Base-by-base conservation (phyloP, 2,113 vertebrate species). In the Entelurus aequoreus region DNA sequence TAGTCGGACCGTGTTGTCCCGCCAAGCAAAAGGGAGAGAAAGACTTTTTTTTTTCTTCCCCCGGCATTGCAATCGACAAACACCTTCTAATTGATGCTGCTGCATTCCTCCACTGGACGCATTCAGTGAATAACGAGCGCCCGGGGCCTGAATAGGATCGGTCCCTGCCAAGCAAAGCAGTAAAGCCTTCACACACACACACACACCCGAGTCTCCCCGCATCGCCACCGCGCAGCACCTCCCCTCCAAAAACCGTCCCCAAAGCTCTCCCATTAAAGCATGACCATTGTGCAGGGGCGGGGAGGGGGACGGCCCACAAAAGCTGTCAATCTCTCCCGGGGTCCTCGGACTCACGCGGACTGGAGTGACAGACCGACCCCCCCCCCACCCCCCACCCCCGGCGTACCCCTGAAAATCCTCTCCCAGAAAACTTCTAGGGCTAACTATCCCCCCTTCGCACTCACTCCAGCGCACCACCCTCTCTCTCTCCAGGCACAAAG, bases 1-100 rank as follows among this genome's bases (percentile, higher is more conserved):
- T 92, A 93, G 93, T 88, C 86, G 83, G 82, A 82, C 86, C 76
- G 88, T 90, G 90, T 91, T 91, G 93, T 95, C 92, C 93, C 89
- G 85, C 77, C 28, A 83, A 94, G 94, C 92, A 95, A 96, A 97
- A 88, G 87, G 71, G 85, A 89, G 86, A 90, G 86, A 90, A 88
- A 90, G 87, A 61, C 76, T 87, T 89, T 90, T 28, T 90, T 89
- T 81, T 93, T 94, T 19, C 19, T 19, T 19, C 19, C 92, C 92
- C 91, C 90, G 85, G 90, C 90, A 91, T 93, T 88, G 84, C 93
- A 94, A 95, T 97, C 94, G 94, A 90, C 94, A 94, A 94, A 93
- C 93, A 92, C 93, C 95, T 95, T 96, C 94, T 97, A 97, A 97
- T 98, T 97, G 96, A 99, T 96, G 93, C 94, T 70, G 90, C 87